Conservation (phyloP, 2,888 invertebrate species). For the Deilephila elpenor region DNA sequence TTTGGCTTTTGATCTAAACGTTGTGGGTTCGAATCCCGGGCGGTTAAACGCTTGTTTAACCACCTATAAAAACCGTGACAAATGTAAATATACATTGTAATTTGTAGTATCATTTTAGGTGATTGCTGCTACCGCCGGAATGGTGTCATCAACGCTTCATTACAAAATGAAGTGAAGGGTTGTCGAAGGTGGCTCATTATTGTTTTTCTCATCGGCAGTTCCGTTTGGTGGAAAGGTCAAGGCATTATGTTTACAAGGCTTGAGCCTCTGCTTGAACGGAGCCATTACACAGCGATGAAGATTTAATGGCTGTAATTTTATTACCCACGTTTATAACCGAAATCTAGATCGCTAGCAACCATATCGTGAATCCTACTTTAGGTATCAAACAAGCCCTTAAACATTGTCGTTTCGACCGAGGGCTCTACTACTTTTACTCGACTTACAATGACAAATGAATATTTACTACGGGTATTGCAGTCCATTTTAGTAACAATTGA, state of each 20-base stretch:
- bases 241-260: slow-evolving; percentile 50
- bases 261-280: neutral
- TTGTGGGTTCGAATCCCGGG: too few relatives aligned
- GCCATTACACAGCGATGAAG: neutral
- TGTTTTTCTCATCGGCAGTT: slow-evolving; percentile 69
- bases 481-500: neutral
- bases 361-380: neutral
- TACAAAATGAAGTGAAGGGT: slow-evolving; percentile 69
- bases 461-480: too few relatives aligned
- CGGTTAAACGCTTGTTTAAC: neutral
- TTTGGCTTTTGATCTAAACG: too few relatives aligned
- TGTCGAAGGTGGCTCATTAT: slow-evolving; percentile 54
- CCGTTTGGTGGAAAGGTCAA: slow-evolving; percentile 63
- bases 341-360: neutral
- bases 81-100: neutral
- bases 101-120: slow-evolving; percentile 24
- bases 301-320: neutral
- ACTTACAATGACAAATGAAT: too few relatives aligned
- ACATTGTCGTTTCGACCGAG: too few relatives aligned
- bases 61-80: neutral
- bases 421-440: too few relatives aligned
- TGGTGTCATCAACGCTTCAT: slow-evolving; percentile 62
- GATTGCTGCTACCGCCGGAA: slow-evolving; percentile 43
- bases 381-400: too few relatives aligned
- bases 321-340: neutral